These are phyloP conservation scores for Anomalospiza imberbis DNA, from an alignment of 2,797 vertebrate genomes.

Conservation along the genomic window DNA sequence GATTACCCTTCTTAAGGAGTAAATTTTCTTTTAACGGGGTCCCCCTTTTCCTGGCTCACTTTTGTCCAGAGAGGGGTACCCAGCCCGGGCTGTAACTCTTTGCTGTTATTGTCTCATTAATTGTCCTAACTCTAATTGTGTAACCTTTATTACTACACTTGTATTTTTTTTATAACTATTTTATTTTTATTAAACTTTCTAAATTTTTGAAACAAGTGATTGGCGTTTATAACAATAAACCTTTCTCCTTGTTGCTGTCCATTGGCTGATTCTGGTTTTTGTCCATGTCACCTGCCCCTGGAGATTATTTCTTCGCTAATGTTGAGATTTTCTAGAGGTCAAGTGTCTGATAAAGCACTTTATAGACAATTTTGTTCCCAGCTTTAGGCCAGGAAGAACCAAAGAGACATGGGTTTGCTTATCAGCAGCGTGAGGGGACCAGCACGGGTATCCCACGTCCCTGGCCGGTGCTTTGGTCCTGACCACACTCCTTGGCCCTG, in stretches of 20 bases:
- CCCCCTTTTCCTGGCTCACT: too few relatives aligned
- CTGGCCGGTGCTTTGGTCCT: not conserved
- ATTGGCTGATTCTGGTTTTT: rapidly evolving
- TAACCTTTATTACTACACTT: too few relatives aligned
- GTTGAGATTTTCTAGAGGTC: not conserved
- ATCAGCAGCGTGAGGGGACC: not conserved
- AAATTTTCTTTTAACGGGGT: too few relatives aligned
- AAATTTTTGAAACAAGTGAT: too few relatives aligned
- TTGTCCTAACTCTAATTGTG: too few relatives aligned
- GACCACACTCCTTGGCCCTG: not conserved
- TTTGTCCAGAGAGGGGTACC: too few relatives aligned
- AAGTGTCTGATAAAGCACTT: not conserved
- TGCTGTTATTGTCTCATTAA: too few relatives aligned
- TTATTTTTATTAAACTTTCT: too few relatives aligned
- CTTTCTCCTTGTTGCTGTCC: not conserved
- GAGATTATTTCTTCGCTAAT: not conserved
- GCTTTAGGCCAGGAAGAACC: not conserved
- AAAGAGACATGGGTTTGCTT: not conserved
- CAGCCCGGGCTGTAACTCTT: too few relatives aligned
- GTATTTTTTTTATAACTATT: too few relatives aligned
- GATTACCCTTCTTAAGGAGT: too few relatives aligned
- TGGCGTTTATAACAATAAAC: too few relatives aligned
- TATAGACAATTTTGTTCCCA: not conserved
- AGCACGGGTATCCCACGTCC: not conserved
- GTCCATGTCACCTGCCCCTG: not conserved